Percentiles rank a stretch among this genome's conserved stretches.
These are phyloP conservation scores for Carollia perspicillata DNA, from an alignment of 2,113 vertebrate genomes.

Conservation along the genomic window DNA sequence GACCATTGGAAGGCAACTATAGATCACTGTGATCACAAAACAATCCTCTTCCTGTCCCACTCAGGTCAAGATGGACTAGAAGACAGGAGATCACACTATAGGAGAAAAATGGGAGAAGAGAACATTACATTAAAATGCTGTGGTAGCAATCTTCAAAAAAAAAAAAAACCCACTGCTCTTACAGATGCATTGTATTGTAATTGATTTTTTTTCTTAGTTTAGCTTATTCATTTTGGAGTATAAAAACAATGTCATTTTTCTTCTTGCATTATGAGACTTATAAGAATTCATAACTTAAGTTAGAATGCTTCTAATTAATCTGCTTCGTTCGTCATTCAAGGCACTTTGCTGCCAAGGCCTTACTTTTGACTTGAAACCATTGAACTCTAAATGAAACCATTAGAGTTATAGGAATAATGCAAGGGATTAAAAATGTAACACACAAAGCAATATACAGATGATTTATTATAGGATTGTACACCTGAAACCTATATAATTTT, in stretches of 20 bases:
- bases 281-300: conserved; percentile 39
- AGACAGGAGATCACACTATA: background rate
- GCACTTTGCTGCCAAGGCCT: conserved; percentile 32
- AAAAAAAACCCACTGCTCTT: background rate
- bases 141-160: background rate
- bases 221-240: conserved; percentile 30
- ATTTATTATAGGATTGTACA: background rate
- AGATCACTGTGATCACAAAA: background rate
- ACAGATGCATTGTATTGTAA: conserved; percentile 33
- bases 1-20: conserved; percentile 25
- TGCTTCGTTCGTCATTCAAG: conserved; percentile 55
- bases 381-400: conserved; percentile 12
- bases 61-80: background rate
- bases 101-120: background rate
- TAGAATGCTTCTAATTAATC: conserved; percentile 50
- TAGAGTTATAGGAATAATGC: conserved; percentile 36
- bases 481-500: background rate
- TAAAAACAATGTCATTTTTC: conserved; percentile 43
- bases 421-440: conserved; percentile 47
- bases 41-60: background rate
- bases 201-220: background rate
- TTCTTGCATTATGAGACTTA: conserved; percentile 21
- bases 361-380: conserved; percentile 14
- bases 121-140: background rate
- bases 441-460: background rate